Percentiles rank a stretch among this genome's conserved stretches.
Evolutionary conservation across 2,888 invertebrate species (phyloP).

Genomic region (Tricholauxania praeusta): DNA sequence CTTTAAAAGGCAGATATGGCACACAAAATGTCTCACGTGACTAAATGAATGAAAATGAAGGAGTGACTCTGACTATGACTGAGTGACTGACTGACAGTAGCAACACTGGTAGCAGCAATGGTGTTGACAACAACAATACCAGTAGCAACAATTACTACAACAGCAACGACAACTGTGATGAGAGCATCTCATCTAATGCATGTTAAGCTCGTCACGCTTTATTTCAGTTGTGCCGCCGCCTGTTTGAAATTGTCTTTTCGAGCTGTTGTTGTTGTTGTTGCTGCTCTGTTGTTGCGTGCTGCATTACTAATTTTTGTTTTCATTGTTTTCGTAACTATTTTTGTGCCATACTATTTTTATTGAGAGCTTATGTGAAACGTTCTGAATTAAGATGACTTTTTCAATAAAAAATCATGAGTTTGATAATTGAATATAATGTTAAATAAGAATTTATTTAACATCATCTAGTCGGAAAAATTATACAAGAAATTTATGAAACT

Average conservation of each 20-base stretch:
- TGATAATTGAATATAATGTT: too few relatives aligned
- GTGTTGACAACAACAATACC: not conserved
- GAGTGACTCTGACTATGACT: too few relatives aligned
- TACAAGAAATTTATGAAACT: too few relatives aligned
- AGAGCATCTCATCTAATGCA: constrained; percentile 26
- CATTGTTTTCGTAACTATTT: not conserved
- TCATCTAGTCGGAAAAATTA: too few relatives aligned
- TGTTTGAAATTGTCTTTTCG: too few relatives aligned
- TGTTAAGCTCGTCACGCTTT: constrained; percentile 29
- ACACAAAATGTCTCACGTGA: constrained; percentile 4
- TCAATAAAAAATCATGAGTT: too few relatives aligned
- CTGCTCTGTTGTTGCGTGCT: not conserved
- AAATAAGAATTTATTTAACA: too few relatives aligned
- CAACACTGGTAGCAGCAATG: not conserved
- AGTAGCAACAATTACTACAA: constrained; percentile 3
- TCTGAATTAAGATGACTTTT: too few relatives aligned
- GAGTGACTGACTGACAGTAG: constrained; percentile 8
- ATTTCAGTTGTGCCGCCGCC: not conserved
- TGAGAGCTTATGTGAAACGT: too few relatives aligned
- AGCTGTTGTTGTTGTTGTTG: constrained; percentile 11
- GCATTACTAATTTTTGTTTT: not conserved
- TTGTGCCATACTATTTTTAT: too few relatives aligned
- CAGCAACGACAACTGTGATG: constrained; percentile 11
- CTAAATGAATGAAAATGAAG: too few relatives aligned
- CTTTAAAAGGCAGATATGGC: not conserved